Conservation (phyloP, 2,888 invertebrate species). For the Tipula helvola region DNA sequence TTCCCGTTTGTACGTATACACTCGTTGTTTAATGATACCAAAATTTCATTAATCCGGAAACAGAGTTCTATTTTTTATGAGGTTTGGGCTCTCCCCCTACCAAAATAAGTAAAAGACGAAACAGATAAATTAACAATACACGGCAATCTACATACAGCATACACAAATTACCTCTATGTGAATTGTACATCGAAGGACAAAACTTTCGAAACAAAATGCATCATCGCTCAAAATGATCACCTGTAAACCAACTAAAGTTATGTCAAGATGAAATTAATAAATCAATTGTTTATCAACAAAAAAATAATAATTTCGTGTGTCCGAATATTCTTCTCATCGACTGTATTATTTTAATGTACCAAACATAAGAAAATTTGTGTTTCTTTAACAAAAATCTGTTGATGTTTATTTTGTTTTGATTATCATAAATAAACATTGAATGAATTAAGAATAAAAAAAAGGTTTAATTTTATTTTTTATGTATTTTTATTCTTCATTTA, state of each 20-base stretch:
- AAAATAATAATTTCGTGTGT: background rate
- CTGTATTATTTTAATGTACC: background rate
- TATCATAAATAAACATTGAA: constrained; percentile 9
- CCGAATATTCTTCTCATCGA: background rate
- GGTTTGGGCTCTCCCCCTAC: background rate
- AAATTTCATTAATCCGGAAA: background rate
- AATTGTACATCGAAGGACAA: background rate
- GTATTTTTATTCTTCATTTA: background rate
- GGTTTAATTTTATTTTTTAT: background rate
- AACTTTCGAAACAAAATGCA: background rate
- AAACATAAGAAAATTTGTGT: background rate
- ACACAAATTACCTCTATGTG: background rate
- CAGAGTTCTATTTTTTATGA: background rate
- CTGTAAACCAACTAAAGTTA: too few species aligned
- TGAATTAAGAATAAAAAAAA: background rate
- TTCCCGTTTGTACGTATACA: background rate
- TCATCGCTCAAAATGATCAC: too few species aligned
- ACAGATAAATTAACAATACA: background rate
- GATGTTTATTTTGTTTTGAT: constrained; percentile 9
- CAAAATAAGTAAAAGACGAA: background rate
- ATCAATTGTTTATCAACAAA: background rate
- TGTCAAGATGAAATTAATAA: too few species aligned
- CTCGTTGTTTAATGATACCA: background rate
- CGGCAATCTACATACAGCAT: background rate
- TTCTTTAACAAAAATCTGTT: background rate